Evolutionary conservation across 64 coral and sea anemone genomes (phyloP).

Genomic region (Montipora cactus): DNA sequence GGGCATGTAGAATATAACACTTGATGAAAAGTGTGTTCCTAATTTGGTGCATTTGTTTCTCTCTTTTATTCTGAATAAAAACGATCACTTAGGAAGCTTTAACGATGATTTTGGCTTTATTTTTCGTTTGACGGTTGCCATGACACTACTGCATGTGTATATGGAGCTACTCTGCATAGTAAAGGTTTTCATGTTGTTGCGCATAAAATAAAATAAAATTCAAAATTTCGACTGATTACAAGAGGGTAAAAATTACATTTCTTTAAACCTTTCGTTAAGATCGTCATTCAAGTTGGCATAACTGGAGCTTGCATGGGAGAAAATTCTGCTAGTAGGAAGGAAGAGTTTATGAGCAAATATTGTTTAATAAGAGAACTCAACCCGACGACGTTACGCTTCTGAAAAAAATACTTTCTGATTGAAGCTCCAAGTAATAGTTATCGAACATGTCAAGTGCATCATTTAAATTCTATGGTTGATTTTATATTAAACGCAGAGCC

Average conservation of each 20-base stretch:
- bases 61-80: background rate
- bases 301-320: background rate
- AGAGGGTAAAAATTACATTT: background rate
- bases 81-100: background rate
- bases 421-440: background rate
- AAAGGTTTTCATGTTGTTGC: background rate
- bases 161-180: background rate
- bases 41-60: background rate
- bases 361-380: background rate
- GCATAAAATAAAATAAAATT: background rate
- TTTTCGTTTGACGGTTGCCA: constrained; percentile 2
- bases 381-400: background rate
- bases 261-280: background rate
- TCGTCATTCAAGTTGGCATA: background rate
- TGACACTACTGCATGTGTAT: background rate
- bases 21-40: background rate
- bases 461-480: background rate
- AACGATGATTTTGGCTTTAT: background rate
- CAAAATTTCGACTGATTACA: background rate
- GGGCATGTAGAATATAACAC: background rate
- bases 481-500: background rate
- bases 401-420: background rate
- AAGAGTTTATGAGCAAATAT: background rate
- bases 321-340: background rate
- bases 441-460: background rate